Conservation (phyloP, 2,797 vertebrate genomes). For the Botia kubotai region DNA sequence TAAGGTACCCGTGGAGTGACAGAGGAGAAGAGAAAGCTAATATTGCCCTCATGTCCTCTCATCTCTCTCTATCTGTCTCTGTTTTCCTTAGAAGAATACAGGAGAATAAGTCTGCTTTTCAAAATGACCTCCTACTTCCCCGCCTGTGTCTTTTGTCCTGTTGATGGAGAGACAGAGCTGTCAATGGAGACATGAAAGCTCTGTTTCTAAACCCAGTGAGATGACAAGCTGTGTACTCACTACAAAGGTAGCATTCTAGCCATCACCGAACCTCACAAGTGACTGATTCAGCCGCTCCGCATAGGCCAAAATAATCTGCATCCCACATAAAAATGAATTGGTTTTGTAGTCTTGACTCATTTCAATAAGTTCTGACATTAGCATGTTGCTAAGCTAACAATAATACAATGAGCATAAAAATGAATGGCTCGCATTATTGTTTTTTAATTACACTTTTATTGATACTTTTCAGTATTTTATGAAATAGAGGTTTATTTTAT, state of each 20-base stretch:
- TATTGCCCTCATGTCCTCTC: not conserved
- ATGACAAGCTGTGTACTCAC: not conserved
- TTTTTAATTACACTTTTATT: no score
- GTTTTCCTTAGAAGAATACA: not conserved
- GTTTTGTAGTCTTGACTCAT: no score
- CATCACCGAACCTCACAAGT: not conserved
- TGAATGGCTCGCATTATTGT: no score
- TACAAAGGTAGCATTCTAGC: not conserved
- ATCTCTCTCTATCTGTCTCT: not conserved
- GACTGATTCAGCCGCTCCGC: not conserved
- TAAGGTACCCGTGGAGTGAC: constrained; percentile 1
- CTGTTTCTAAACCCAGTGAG: constrained; percentile 13
- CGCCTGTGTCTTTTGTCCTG: not conserved
- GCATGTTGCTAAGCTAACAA: no score
- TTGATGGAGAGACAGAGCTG: constrained; percentile 4
- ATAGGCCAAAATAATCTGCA: no score
- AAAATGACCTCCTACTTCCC: constrained; percentile 2
- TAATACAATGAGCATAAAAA: no score
- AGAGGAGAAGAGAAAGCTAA: not conserved
- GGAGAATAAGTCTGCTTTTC: not conserved
- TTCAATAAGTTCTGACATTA: no score
- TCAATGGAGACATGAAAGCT: constrained; percentile 20
- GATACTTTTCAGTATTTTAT: no score
- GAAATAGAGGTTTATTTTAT: no score
- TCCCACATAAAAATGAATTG: no score